Percentiles rank a stretch among this genome's conserved stretches.
phyloP scores from a whole-genome alignment of 2,113 vertebrate genomes.

The Gallinago undulata region DNA sequence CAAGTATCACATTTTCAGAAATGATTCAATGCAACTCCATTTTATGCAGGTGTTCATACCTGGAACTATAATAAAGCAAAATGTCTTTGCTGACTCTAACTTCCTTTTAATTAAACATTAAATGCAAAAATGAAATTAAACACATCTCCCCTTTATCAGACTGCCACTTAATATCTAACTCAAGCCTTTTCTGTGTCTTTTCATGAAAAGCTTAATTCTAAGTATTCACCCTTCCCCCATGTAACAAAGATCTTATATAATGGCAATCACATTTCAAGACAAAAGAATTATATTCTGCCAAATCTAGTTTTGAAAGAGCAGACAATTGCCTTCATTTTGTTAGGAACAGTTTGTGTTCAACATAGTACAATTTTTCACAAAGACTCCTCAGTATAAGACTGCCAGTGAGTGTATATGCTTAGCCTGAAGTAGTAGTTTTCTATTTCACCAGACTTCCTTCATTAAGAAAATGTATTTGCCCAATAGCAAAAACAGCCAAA shows the following conservation, averaged over 20 bases:
- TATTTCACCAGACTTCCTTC: neutral
- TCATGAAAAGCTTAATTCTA: conserved; percentile 41
- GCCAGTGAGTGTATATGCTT: neutral
- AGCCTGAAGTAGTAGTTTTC: neutral
- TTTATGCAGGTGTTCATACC: conserved; percentile 42
- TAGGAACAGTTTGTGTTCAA: conserved; percentile 16
- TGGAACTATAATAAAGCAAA: conserved; percentile 67
- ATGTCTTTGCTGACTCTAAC: conserved; percentile 54
- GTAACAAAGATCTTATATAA: conserved; percentile 19
- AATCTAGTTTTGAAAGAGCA: conserved; percentile 48
- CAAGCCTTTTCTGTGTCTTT: conserved; percentile 18
- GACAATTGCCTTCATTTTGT: conserved; percentile 28
- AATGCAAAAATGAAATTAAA: conserved; percentile 54
- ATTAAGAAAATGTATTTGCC: neutral
- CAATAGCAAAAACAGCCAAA: neutral
- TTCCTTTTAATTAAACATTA: conserved; percentile 70
- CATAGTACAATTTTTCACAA: neutral
- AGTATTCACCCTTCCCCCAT: neutral
- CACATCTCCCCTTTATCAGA: conserved; percentile 29
- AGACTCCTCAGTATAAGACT: neutral
- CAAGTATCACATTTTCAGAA: conserved; percentile 57
- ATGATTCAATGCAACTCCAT: conserved; percentile 1
- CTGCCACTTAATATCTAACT: conserved; percentile 49
- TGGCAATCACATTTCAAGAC: conserved; percentile 9
- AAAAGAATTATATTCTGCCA: conserved; percentile 8